These are phyloP conservation scores for Stichopus horrens DNA, from an alignment of 53 echinoderm and acorn worm species.

Conservation along the genomic window DNA sequence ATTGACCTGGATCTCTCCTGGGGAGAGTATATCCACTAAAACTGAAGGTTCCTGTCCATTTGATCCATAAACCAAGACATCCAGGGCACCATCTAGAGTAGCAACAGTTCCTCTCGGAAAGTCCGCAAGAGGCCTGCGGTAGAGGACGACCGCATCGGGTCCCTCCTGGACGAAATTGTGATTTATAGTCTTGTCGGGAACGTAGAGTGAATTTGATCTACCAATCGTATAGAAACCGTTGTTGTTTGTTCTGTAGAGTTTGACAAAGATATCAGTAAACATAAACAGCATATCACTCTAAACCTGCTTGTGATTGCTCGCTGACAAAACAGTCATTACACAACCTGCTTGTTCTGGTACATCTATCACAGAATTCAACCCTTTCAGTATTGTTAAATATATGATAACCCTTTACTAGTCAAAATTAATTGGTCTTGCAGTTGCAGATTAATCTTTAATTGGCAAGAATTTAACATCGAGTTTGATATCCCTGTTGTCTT, in stretches of 20 bases:
- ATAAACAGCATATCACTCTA: too few relatives aligned
- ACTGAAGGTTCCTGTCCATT: slow-evolving; percentile 39
- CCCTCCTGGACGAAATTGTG: slow-evolving; percentile 77
- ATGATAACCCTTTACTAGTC: too few relatives aligned
- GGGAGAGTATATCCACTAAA: slow-evolving; percentile 66
- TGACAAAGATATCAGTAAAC: too few relatives aligned
- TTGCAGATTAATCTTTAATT: too few relatives aligned
- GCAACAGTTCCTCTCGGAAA: slow-evolving; percentile 68
- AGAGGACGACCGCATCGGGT: slow-evolving; percentile 87
- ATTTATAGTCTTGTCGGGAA: slow-evolving; percentile 59
- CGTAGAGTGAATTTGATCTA: slow-evolving; percentile 45
- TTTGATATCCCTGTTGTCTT: too few relatives aligned
- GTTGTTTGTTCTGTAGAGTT: slow-evolving; percentile 55
- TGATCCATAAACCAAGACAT: slow-evolving; percentile 73
- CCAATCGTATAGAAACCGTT: slow-evolving; percentile 68
- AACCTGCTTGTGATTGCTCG: too few relatives aligned
- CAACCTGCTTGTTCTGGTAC: too few relatives aligned
- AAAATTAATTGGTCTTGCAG: too few relatives aligned
- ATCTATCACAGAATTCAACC: too few relatives aligned
- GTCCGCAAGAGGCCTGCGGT: slow-evolving; percentile 49
- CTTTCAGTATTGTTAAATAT: too few relatives aligned
- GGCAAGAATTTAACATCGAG: too few relatives aligned
- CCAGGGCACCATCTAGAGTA: slow-evolving; percentile 61
- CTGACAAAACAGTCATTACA: too few relatives aligned
- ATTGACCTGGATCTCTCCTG: slow-evolving; percentile 67